Conservation (phyloP, 2,888 invertebrate genomes). For the Molorchus minor region DNA sequence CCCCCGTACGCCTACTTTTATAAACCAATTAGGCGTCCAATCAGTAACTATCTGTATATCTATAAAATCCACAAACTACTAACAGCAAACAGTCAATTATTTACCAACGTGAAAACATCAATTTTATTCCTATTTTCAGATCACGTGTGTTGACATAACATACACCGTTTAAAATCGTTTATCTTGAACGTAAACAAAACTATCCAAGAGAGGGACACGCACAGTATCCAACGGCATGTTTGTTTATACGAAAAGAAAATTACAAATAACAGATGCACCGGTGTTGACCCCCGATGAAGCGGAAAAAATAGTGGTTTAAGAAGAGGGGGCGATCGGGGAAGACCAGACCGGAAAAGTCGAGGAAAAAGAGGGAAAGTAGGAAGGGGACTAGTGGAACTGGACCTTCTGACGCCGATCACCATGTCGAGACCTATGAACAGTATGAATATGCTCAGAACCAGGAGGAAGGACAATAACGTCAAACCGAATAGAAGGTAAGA, state of each 20-base stretch:
- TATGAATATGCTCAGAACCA: conserved; percentile 82
- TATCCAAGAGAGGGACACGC: conserved; percentile 28
- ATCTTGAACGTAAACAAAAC: conserved; percentile 33
- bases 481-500: conserved; percentile 86
- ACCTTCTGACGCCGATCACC: conserved; percentile 45
- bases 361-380: background rate
- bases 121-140: conserved; percentile 41
- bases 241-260: conserved; percentile 31
- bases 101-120: conserved; percentile 7
- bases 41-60: no score
- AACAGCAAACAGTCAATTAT: no score
- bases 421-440: conserved; percentile 73
- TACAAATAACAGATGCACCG: conserved; percentile 34
- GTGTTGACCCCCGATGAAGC: conserved; percentile 14
- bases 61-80: no score
- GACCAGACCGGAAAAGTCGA: background rate
- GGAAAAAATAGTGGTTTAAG: no score
- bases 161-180: conserved; percentile 28
- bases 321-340: background rate
- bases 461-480: conserved; percentile 86
- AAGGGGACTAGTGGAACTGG: background rate
- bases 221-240: conserved; percentile 17
- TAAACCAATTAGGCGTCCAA: no score
- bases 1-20: no score
- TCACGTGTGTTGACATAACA: conserved; percentile 16